Evolutionary conservation across 2,888 invertebrate genomes (phyloP), one percentile per base, ranked within the genome.

Genomic region (Blastobasis adustella): DNA sequence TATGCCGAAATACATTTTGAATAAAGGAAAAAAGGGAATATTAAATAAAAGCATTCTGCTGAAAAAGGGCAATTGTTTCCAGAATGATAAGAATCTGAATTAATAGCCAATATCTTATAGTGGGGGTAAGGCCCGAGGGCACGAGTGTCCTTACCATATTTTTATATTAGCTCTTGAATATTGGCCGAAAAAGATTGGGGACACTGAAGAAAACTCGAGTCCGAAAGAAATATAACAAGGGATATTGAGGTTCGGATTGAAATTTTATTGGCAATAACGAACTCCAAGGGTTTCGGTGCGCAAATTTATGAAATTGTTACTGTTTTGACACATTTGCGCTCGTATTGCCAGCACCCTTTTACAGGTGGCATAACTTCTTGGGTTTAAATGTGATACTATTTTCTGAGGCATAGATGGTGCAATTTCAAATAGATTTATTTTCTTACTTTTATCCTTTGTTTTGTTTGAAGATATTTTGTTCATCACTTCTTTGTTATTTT

Each of bases 91-190:
- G 49, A 54, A 54, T 54, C 51, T 50, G 54, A 63, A 63, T 62
- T 62, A 59, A 59, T 57, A 55, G 62, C 59, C 63, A 71, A 70
- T 71, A 63, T 59, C 60, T 59, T 66, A 67, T 58, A 60, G 67
- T 65, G 57, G 67, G 63, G 56, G 67, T 42, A n/a, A 57, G 57
- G 61, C 56, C 58, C 58, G 50, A 58, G 55, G 47, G 59, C 59
- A 65, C 61, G 58, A 58, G 23, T 23, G 23, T 53, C 59, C 63
- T 62, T 60, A 54, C 65, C 64, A 71, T 76, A 76, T 73, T 73
- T 74, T 73, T 72, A 68, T 75, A 76, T 75, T 78, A 71, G 71
- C 66, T 61, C 67, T 69, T 67, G 67, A 74, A 74, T 73, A 73
- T 76, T 71, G 70, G 69, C 57, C 65, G 63, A 63, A 63, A 60